phyloP scores from a whole-genome alignment of 2,888 invertebrate species.

The Dorcus parallelipipedus region DNA sequence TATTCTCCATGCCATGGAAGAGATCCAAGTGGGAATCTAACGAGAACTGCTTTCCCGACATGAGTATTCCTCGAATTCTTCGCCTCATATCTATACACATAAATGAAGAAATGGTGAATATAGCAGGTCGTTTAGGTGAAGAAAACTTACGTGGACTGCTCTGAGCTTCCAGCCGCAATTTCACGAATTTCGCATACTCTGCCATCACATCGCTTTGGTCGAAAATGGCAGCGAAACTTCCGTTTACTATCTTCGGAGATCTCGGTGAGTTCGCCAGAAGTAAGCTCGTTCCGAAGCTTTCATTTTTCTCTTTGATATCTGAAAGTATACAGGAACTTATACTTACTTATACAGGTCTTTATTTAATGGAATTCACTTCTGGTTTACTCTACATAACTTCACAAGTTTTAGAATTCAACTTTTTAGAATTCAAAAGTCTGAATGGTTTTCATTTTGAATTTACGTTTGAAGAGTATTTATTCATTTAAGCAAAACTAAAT shows the following conservation, averaged over 20 bases:
- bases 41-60: slow-evolving; percentile 88
- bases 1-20: slow-evolving; percentile 66
- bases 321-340: slow-evolving; percentile 28
- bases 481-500: too few relatives aligned
- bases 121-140: not conserved
- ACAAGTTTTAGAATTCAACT: too few relatives aligned
- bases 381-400: too few relatives aligned
- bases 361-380: too few relatives aligned
- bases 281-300: slow-evolving; percentile 89
- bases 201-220: slow-evolving; percentile 73
- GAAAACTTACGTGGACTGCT: slow-evolving; percentile 68
- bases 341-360: too few relatives aligned
- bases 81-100: slow-evolving; percentile 70
- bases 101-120: not conserved
- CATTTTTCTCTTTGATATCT: slow-evolving; percentile 81
- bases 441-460: too few relatives aligned
- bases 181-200: slow-evolving; percentile 69
- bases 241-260: slow-evolving; percentile 95
- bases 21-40: slow-evolving; percentile 89
- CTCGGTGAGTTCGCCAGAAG: slow-evolving; percentile 91
- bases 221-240: slow-evolving; percentile 88
- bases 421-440: too few relatives aligned
- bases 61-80: slow-evolving; percentile 80
- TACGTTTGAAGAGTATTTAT: too few relatives aligned
- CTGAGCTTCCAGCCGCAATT: slow-evolving; percentile 67